These are phyloP conservation scores for Rhinella marina DNA, from an alignment of 2,797 vertebrate genomes.

Conservation along the genomic window DNA sequence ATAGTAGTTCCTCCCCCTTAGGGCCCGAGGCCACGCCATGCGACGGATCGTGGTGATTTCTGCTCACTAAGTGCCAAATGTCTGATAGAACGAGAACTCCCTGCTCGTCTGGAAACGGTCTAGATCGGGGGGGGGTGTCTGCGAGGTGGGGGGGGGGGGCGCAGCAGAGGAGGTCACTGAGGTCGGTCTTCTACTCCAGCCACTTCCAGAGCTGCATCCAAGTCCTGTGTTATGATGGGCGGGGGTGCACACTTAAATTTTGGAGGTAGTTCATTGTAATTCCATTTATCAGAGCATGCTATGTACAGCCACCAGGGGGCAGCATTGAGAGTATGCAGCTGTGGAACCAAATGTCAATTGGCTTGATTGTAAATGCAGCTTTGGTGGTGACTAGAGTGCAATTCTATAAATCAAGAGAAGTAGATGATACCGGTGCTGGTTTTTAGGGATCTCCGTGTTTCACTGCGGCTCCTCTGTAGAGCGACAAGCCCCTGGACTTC, in stretches of 20 bases:
- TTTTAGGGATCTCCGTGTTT: background rate
- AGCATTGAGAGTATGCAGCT: no score
- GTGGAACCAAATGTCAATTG: no score
- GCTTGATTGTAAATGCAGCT: background rate
- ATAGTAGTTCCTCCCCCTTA: background rate
- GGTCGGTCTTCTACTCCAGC: background rate
- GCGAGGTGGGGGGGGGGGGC: no score
- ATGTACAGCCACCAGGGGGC: no score
- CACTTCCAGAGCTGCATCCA: background rate
- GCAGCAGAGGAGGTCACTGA: no score
- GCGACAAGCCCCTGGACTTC: background rate
- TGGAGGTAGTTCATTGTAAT: no score
- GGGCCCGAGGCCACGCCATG: background rate
- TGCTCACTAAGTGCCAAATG: conserved; percentile 23
- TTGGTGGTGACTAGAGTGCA: background rate
- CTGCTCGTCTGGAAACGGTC: background rate
- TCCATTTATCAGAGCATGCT: background rate
- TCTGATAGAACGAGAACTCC: background rate
- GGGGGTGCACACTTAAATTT: no score
- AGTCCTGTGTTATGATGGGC: background rate
- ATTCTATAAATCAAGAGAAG: no score
- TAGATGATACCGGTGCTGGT: background rate
- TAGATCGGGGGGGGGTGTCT: background rate
- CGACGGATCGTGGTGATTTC: background rate
- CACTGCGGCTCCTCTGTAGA: background rate